Base-by-base conservation (phyloP, 2,888 invertebrate species). In the Mystacides longicornis region DNA sequence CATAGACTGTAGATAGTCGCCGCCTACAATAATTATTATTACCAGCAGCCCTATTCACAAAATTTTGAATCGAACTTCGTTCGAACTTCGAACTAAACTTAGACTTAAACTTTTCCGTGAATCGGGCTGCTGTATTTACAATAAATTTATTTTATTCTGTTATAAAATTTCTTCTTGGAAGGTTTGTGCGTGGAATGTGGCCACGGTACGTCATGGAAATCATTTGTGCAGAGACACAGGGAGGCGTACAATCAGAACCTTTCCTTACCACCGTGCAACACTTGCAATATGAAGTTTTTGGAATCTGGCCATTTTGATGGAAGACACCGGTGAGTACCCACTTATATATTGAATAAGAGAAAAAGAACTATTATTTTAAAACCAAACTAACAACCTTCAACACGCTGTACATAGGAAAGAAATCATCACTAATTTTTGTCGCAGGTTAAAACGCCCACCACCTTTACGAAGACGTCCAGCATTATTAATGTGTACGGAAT, bases 221-320 rank as follows among this genome's bases (percentile, higher is more conserved):
- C 53, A 7, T 60, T 60, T 20, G 50, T 60, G 18, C 27, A 37
- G n/a, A 54, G 60, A 2, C 60, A 60, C 23, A 49, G 51, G 33
- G 45, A 56, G 16, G 60, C 60, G 2, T 56, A 56, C 19, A 18
- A 50, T 21, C 42, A 54, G 2, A 47, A 43, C 9, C 18, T 43
- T 16, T 56, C 54, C 31, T 18, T 60, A 18, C 18, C 49, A 3
- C 54, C 58, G 11, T 60, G 60, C 46, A 27, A 58, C 23, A 51
- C 49, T 18, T 60, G 60, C 22, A 60, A 60, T 33, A 56, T 58
- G 49, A 54, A 46, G 31, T 60, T 60, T 20, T 49, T 60, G 31
- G 56, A 60, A 21, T 60, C 60, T 11, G 60, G 60, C 31, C 60
- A 60, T 21, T 60, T 60, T 43, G 58, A 60, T 11, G 60, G 60